Conservation (phyloP, 2,888 invertebrate genomes). For the Ochropleura leucogaster region DNA sequence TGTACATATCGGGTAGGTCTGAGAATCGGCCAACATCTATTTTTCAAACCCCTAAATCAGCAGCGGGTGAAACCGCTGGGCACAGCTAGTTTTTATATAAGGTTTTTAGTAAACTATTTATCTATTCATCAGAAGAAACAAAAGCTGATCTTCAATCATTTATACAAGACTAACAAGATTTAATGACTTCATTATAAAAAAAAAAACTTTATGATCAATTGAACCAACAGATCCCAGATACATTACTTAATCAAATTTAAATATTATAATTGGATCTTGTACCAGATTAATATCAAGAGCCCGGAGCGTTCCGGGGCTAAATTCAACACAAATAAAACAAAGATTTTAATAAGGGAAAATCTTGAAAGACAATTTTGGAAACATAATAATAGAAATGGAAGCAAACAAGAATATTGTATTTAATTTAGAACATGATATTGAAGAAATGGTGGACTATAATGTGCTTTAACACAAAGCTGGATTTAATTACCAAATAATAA, state of each 20-base stretch:
- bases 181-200: slow-evolving; percentile 8
- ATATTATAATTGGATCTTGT: slow-evolving; percentile 53
- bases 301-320: slow-evolving; percentile 23
- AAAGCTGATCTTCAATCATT: background rate
- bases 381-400: slow-evolving; percentile 41
- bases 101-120: background rate
- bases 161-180: slow-evolving; percentile 8
- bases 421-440: slow-evolving; percentile 35
- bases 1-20: no score
- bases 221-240: slow-evolving; percentile 29
- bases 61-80: no score
- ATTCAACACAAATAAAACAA: slow-evolving; percentile 42
- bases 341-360: slow-evolving; percentile 38
- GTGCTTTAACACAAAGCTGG: slow-evolving; percentile 10
- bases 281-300: slow-evolving; percentile 42
- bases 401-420: slow-evolving; percentile 27
- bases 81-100: no score
- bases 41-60: no score
- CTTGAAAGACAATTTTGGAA: slow-evolving; percentile 35
- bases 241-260: slow-evolving; percentile 43
- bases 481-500: slow-evolving; percentile 18
- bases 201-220: background rate
- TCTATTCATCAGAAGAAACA: background rate
- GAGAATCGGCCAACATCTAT: no score
- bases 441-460: slow-evolving; percentile 19